phyloP scores from a whole-genome alignment of 2,888 invertebrate species.

The Leptinotarsa haldemani region DNA sequence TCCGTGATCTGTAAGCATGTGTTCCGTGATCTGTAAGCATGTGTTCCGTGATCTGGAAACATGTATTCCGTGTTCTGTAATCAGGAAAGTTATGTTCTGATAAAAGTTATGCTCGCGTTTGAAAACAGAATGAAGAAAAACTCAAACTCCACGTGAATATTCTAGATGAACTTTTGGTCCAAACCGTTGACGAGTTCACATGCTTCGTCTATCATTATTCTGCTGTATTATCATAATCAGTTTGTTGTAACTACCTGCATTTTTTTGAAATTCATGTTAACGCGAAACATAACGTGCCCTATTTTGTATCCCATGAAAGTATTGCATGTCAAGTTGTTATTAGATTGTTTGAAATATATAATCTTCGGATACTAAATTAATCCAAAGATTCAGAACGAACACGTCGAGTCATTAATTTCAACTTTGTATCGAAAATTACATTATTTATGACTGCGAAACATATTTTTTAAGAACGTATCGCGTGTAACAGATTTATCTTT shows the following conservation, averaged over 20 bases:
- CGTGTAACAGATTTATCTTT: background rate
- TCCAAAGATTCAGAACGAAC: conserved; percentile 9
- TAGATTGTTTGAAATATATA: conserved; percentile 15
- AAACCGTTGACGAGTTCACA: background rate
- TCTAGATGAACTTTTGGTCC: background rate
- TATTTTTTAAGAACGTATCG: conserved; percentile 5
- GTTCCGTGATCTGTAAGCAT: no score
- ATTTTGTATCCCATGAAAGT: conserved; percentile 16
- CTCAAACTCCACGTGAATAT: no score
- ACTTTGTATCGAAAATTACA: conserved; percentile 15
- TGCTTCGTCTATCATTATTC: background rate
- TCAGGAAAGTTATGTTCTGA: no score
- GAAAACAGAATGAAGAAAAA: no score
- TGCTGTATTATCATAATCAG: background rate
- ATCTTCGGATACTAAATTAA: conserved; percentile 10
- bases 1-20: no score
- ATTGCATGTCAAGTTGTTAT: conserved; percentile 20
- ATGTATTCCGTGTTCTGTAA: no score
- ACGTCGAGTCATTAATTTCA: conserved; percentile 15
- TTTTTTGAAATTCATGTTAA: conserved; percentile 1
- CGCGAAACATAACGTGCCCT: background rate
- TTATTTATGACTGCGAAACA: background rate
- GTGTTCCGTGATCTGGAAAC: no score
- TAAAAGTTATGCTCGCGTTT: no score
- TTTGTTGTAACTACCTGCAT: background rate